Conservation (phyloP, 2,113 vertebrate genomes). For the Plecturocebus donacophilus region DNA sequence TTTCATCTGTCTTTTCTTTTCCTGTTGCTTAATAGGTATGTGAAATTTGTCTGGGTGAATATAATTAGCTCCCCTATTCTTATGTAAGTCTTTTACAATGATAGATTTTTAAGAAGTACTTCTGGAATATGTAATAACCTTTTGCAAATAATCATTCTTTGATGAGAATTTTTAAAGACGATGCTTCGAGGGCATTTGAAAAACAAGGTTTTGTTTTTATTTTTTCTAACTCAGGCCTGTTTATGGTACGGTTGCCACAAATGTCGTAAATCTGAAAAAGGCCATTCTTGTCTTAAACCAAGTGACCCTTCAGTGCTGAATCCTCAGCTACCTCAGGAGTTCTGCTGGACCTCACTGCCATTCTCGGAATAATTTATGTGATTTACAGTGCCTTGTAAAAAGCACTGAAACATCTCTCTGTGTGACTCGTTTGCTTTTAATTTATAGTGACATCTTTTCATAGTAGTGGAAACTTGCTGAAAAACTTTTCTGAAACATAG, state of each 20-base stretch:
- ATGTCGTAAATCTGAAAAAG: conserved; percentile 73
- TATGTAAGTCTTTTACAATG: conserved; percentile 41
- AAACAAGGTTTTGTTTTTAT: conserved; percentile 66
- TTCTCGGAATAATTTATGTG: conserved; percentile 65
- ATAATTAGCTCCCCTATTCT: conserved; percentile 42
- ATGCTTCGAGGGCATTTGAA: conserved; percentile 33
- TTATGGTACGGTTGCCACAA: conserved; percentile 61
- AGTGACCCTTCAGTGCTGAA: conserved; percentile 65
- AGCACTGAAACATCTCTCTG: conserved; percentile 66
- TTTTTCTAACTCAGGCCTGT: conserved; percentile 58
- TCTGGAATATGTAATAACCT: conserved; percentile 8
- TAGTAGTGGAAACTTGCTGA: conserved; percentile 41
- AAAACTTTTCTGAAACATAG: conserved; percentile 53
- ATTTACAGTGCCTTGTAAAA: conserved; percentile 69
- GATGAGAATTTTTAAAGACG: conserved; percentile 52
- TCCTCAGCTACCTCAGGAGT: conserved; percentile 46
- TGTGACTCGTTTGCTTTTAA: conserved; percentile 67
- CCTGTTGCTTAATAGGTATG: background rate
- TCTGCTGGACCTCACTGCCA: conserved; percentile 57
- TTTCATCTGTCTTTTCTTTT: conserved; percentile 42
- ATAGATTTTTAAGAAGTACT: conserved; percentile 43
- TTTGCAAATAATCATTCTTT: conserved; percentile 58
- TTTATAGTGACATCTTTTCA: conserved; percentile 67
- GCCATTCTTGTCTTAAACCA: conserved; percentile 41
- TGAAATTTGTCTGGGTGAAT: conserved; percentile 46